Base-by-base conservation (phyloP, 2,797 vertebrate genomes). In the Antennarius maculatus region DNA sequence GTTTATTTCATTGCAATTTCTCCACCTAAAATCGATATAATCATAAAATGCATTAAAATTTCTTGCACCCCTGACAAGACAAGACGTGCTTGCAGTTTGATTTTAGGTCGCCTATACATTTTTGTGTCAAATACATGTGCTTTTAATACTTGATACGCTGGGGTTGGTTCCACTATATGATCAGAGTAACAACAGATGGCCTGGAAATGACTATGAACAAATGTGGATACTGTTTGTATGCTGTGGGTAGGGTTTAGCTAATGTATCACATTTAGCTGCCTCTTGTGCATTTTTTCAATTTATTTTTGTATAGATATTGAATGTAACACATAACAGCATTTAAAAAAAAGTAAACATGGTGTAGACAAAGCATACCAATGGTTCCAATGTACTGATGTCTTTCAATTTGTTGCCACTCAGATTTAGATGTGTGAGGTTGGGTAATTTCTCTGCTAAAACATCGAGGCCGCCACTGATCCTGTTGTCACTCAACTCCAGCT, bases 361-460 rank as follows among this genome's bases (percentile, higher is more conserved):
- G 17, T 6, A 6, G 28, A 4, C 14, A 3, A 5, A 14, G 59
- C 94, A 76, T 91, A 97, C 96, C 95, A 97, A 94, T 7, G 96
- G 96, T 83, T 97, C 95, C 94, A 97, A 93, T 14, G 95, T 96
- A 88, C 95, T 95, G 91, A 97, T 95, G 86, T 97, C 96, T 92
- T 96, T 97, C 91, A 97, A 94, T 91, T 96, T 96, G 92, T 97
- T 97, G 82, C 96, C 96, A 75, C 96, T 97, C 86, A 97, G 91
- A 78, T 96, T 96, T 92, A 97, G 92, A 92, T 97, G 95, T 86
- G 94, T 97, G 87, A 97, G 96, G 91, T 95, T 96, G 69, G 95
- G 94, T 59, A 96, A 94, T 92, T 96, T 96, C 88, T 96, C 95
- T 87, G 96, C 96, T 94, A 97, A 92, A 92, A 95, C 94, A 70